These are phyloP conservation scores for Celastrina argiolus DNA, from an alignment of 2,888 invertebrate genomes.

Conservation along the genomic window DNA sequence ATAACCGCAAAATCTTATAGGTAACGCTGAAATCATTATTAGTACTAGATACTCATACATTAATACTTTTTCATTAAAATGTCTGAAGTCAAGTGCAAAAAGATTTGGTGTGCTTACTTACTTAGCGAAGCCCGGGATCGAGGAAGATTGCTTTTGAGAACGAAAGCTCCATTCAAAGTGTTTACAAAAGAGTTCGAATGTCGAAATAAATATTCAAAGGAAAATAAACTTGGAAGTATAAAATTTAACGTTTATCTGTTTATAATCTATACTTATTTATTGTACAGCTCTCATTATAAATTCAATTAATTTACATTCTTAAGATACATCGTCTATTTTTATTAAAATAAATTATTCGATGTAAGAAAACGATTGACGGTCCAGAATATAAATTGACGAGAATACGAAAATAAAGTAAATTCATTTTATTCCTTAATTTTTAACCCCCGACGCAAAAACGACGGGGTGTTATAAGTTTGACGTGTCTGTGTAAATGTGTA, in stretches of 20 bases:
- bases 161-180: background rate
- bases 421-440: too few species aligned
- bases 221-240: background rate
- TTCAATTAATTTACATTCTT: background rate
- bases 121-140: background rate
- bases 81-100: background rate
- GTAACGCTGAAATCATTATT: too few species aligned
- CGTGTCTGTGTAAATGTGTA: too few species aligned
- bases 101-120: background rate
- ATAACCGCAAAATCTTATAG: too few species aligned
- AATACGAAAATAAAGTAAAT: too few species aligned
- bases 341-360: background rate
- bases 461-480: too few species aligned
- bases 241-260: background rate
- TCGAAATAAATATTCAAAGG: slow-evolving; percentile 4
- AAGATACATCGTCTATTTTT: background rate
- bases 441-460: too few species aligned
- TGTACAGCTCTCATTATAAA: background rate
- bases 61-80: too few species aligned
- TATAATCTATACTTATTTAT: background rate
- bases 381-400: background rate
- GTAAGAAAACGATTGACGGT: background rate
- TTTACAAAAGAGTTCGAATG: slow-evolving; percentile 7
- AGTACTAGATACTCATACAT: too few species aligned
- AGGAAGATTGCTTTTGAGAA: background rate